A percentile compares a stretch with the other conserved stretches of the same genome.
Conservation (phyloP, 2,113 vertebrate genomes). For the Nanorana parkeri region DNA sequence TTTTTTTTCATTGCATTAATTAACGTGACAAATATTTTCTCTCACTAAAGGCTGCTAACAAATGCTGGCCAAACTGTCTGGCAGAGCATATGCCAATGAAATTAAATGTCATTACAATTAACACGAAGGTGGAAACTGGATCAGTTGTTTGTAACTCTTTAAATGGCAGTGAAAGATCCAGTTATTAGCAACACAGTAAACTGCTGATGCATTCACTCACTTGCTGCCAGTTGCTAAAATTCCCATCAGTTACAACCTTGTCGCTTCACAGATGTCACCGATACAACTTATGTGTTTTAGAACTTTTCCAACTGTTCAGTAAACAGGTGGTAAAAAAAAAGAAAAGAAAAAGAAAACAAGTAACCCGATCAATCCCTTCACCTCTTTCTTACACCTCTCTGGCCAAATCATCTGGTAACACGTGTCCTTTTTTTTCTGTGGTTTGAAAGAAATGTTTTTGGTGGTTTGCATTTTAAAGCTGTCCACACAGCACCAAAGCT, state of each 20-base stretch:
- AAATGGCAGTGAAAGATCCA: conserved; percentile 18
- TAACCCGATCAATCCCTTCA: conserved; percentile 38
- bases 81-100: background rate
- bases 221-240: conserved; percentile 16
- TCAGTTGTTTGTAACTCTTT: background rate
- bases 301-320: conserved; percentile 31
- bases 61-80: background rate
- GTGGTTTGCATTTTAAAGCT: conserved; percentile 33
- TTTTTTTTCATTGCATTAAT: no score
- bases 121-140: background rate
- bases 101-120: background rate
- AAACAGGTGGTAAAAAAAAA: conserved; percentile 49
- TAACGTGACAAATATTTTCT: no score
- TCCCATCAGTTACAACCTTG: background rate
- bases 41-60: background rate
- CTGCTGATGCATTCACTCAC: conserved; percentile 18
- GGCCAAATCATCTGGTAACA: conserved; percentile 16
- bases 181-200: conserved; percentile 2
- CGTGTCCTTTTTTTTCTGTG: conserved; percentile 45
- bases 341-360: conserved; percentile 45
- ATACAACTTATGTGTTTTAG: conserved; percentile 13
- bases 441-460: conserved; percentile 18
- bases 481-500: background rate
- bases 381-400: conserved; percentile 20
- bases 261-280: conserved; percentile 10